phyloP scores from a whole-genome alignment of 2,797 vertebrate genomes.

The Hoplostethus mediterraneus region DNA sequence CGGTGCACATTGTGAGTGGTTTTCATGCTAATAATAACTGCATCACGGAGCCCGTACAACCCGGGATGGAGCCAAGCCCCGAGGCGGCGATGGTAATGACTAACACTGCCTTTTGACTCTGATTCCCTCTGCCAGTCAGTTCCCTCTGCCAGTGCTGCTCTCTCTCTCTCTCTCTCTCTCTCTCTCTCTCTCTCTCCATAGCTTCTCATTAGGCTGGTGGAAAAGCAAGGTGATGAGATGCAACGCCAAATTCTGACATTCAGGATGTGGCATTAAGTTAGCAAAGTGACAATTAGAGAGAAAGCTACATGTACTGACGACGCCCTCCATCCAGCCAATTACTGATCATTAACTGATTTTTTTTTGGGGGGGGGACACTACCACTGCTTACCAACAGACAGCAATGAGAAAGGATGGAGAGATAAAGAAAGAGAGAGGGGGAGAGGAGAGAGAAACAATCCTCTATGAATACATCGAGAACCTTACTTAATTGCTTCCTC shows the following conservation, averaged over 20 bases:
- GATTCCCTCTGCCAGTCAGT: slow-evolving; percentile 71
- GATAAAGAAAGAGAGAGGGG: slow-evolving; percentile 36
- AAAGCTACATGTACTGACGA: slow-evolving; percentile 47
- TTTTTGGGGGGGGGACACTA: slow-evolving; percentile 14
- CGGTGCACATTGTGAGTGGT: slow-evolving; percentile 26
- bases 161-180: slow-evolving; percentile 43
- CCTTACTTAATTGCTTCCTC: slow-evolving; percentile 80
- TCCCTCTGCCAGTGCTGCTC: slow-evolving; percentile 40
- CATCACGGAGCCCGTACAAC: slow-evolving; percentile 48
- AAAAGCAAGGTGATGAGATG: slow-evolving; percentile 52
- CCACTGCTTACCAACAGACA: slow-evolving; percentile 33
- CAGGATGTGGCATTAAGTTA: slow-evolving; percentile 36
- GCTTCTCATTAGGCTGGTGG: slow-evolving; percentile 67
- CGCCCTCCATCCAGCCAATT: slow-evolving; percentile 42
- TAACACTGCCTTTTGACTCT: slow-evolving; percentile 68
- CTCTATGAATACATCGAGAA: slow-evolving; percentile 69
- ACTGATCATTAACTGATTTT: slow-evolving; percentile 50
- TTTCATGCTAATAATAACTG: slow-evolving; percentile 67
- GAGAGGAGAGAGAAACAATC: slow-evolving; percentile 47
- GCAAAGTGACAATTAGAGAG: slow-evolving; percentile 28
- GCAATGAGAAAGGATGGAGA: not conserved
- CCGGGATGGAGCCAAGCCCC: slow-evolving; percentile 40
- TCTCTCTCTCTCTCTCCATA: slow-evolving; percentile 44
- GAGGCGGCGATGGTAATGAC: slow-evolving; percentile 60
- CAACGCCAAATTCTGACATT: slow-evolving; percentile 50